phyloP scores from a whole-genome alignment of 2,888 invertebrate species.

The Aphidoletes aphidimyza region DNA sequence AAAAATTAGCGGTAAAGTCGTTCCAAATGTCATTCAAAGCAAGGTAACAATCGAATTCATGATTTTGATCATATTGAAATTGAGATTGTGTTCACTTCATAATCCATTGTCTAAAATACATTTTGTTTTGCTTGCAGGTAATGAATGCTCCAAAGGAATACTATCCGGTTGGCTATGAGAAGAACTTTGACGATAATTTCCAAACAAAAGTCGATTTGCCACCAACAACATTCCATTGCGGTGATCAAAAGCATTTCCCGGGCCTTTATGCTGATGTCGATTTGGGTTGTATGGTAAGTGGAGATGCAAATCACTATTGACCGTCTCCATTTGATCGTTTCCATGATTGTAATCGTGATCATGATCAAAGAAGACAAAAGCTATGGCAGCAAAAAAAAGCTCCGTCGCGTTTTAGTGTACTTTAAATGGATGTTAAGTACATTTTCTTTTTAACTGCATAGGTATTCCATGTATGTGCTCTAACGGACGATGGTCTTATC shows the following conservation, averaged over 20 bases:
- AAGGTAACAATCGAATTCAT: conserved; percentile 35
- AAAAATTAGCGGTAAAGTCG: not conserved
- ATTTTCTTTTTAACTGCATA: conserved; percentile 62
- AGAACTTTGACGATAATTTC: conserved; percentile 89
- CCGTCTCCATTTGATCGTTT: conserved; percentile 42
- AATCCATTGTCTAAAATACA: not conserved
- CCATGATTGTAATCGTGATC: not conserved
- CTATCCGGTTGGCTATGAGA: conserved; percentile 88
- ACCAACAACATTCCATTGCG: conserved; percentile 84
- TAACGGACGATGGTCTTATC: conserved; percentile 87
- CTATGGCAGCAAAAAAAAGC: not conserved
- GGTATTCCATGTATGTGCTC: conserved; percentile 92
- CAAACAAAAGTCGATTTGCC: conserved; percentile 85
- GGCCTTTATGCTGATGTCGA: conserved; percentile 89
- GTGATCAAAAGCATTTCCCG: conserved; percentile 90
- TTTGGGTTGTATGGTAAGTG: conserved; percentile 87
- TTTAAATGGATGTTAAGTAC: not conserved
- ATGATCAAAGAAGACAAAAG: not conserved
- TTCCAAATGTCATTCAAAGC: not conserved
- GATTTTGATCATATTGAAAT: not conserved
- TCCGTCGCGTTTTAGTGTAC: not conserved
- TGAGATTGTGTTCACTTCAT: not conserved
- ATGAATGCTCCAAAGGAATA: conserved; percentile 92
- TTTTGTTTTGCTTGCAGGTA: conserved; percentile 68
- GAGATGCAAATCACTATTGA: not conserved